phyloP scores from a whole-genome alignment of 2,888 invertebrate genomes.

The Drosophila leonis region DNA sequence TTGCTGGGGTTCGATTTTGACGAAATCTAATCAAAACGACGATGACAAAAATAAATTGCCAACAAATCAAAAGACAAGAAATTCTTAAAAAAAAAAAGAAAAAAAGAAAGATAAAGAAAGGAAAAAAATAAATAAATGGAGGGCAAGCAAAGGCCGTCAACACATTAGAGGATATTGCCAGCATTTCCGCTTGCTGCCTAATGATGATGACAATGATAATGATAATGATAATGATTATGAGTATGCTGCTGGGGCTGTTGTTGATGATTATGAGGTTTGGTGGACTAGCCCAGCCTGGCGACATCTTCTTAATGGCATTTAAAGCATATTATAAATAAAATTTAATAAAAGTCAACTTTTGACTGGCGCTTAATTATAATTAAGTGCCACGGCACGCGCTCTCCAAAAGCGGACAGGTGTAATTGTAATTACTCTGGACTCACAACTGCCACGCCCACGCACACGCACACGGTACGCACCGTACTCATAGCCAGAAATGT shows the following conservation, averaged over 20 bases:
- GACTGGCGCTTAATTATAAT: constrained; percentile 76
- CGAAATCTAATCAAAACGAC: constrained; percentile 71
- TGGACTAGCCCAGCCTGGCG: constrained; percentile 36
- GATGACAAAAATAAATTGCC: constrained; percentile 72
- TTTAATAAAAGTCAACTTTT: constrained; percentile 78
- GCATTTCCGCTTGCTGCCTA: constrained; percentile 25
- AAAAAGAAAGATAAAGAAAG: constrained; percentile 2
- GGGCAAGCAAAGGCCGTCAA: not conserved
- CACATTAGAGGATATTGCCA: constrained; percentile 24
- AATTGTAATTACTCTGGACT: constrained; percentile 75
- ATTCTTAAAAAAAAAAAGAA: constrained; percentile 39
- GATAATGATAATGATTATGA: constrained; percentile 16
- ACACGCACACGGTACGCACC: constrained; percentile 11
- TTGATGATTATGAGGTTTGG: constrained; percentile 22
- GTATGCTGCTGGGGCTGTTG: constrained; percentile 4
- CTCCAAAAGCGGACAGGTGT: constrained; percentile 66
- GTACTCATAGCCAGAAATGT: constrained; percentile 68
- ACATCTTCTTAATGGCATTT: constrained; percentile 65
- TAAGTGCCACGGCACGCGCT: constrained; percentile 74
- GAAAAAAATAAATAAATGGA: constrained; percentile 10
- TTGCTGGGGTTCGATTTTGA: constrained; percentile 46
- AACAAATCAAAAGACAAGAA: constrained; percentile 61
- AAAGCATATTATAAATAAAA: constrained; percentile 73
- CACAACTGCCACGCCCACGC: not conserved
- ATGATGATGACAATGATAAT: constrained; percentile 30